These are phyloP conservation scores for Leptosomus discolor DNA, from an alignment of 2,113 vertebrate species.

Conservation along the genomic window DNA sequence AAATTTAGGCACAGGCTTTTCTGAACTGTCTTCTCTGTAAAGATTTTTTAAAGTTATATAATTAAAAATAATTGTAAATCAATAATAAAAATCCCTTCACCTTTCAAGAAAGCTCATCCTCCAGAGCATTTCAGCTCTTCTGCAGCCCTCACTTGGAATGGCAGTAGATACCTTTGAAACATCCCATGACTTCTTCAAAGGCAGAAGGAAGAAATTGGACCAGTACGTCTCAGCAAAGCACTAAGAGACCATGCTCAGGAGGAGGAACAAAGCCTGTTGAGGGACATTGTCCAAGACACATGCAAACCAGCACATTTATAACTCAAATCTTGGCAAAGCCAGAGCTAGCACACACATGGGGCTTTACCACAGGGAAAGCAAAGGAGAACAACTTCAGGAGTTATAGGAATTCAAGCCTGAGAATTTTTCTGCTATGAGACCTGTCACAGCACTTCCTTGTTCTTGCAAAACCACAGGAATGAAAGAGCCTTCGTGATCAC, in stretches of 20 bases:
- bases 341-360: background rate
- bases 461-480: background rate
- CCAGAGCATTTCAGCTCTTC: background rate
- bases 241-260: background rate
- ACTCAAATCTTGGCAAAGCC: background rate
- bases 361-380: accelerated
- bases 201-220: background rate
- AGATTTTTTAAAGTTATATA: background rate
- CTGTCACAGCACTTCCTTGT: background rate
- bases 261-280: background rate
- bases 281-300: accelerated
- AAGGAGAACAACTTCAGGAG: background rate
- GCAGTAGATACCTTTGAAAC: background rate
- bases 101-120: background rate
- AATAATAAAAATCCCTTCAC: background rate
- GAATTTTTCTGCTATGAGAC: background rate
- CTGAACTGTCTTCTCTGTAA: background rate
- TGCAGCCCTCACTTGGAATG: background rate
- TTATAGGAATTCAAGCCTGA: background rate
- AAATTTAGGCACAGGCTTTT: background rate
- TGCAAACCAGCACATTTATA: background rate
- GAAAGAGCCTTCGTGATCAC: background rate
- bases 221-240: background rate
- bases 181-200: background rate
- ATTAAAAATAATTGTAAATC: background rate